These are phyloP conservation scores for Sesia bembeciformis DNA, from an alignment of 2,888 invertebrate genomes.

Conservation along the genomic window DNA sequence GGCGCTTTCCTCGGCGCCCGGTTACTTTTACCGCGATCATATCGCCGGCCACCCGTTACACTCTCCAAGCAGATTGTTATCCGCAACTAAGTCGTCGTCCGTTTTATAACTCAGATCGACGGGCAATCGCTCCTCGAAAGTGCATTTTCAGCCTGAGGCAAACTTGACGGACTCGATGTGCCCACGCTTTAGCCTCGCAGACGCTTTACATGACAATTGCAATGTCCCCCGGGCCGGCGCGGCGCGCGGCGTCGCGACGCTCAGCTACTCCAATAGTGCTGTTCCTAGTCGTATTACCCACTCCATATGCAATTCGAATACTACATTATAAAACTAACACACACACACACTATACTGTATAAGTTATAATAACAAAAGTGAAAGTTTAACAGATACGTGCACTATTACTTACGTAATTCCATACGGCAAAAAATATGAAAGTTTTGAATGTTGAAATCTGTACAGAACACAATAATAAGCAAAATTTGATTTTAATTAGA, in stretches of 20 bases:
- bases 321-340: no score
- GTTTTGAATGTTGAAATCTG: neutral
- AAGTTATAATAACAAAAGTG: neutral
- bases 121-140: conserved; percentile 65
- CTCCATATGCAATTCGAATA: no score
- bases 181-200: conserved; percentile 8
- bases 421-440: neutral
- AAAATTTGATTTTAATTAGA: no score
- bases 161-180: conserved; percentile 14
- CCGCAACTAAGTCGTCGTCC: conserved; percentile 42
- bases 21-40: conserved; percentile 29
- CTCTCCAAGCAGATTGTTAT: conserved; percentile 44
- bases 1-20: conserved; percentile 5
- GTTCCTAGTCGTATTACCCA: no score
- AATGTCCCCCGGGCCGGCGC: conserved; percentile 41
- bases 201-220: conserved; percentile 69
- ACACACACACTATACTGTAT: neutral
- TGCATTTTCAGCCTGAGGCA: conserved; percentile 68
- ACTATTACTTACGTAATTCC: neutral
- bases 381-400: neutral
- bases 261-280: conserved; percentile 24
- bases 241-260: conserved; percentile 18
- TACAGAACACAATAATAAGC: neutral
- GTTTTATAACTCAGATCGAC: conserved; percentile 58
- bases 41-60: conserved; percentile 28